A percentile compares a stretch with the other conserved stretches of the same genome.
Evolutionary conservation across 2,113 vertebrate genomes (phyloP).

Genomic region (Anser cygnoides): DNA sequence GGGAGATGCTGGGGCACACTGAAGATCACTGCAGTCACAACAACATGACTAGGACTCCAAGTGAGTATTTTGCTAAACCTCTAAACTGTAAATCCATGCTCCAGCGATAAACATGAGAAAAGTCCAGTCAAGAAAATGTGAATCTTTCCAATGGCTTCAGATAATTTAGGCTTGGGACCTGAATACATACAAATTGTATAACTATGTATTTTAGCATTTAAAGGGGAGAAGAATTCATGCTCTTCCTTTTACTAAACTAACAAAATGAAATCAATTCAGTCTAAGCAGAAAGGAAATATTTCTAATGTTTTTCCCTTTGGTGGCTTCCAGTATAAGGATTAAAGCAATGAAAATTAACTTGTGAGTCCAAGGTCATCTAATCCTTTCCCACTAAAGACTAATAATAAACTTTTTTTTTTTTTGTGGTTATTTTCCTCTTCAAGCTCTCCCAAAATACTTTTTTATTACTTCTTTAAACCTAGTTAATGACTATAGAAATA

Average conservation of each 20-base stretch:
- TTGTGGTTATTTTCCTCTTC: background rate
- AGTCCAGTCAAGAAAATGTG: background rate
- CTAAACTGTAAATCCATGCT: background rate
- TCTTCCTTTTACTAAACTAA: background rate
- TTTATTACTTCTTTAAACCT: accelerated
- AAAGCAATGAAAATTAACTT: background rate
- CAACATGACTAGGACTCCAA: background rate
- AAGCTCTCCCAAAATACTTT: background rate
- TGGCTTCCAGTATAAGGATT: background rate
- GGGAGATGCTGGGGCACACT: accelerated
- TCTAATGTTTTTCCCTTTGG: background rate
- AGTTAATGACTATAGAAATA: background rate
- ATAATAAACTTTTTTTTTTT: background rate
- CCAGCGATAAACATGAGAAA: background rate
- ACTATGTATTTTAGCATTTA: background rate
- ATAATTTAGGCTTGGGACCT: background rate
- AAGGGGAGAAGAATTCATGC: background rate
- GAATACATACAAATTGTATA: background rate
- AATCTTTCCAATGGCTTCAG: background rate
- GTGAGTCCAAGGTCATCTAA: background rate
- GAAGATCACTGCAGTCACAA: background rate
- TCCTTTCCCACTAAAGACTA: background rate
- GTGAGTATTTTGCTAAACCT: background rate
- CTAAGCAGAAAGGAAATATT: background rate
- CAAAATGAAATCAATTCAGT: background rate